phyloP scores from a whole-genome alignment of 1,140 invertebrate genomes.

The Pteromalus puparum region DNA sequence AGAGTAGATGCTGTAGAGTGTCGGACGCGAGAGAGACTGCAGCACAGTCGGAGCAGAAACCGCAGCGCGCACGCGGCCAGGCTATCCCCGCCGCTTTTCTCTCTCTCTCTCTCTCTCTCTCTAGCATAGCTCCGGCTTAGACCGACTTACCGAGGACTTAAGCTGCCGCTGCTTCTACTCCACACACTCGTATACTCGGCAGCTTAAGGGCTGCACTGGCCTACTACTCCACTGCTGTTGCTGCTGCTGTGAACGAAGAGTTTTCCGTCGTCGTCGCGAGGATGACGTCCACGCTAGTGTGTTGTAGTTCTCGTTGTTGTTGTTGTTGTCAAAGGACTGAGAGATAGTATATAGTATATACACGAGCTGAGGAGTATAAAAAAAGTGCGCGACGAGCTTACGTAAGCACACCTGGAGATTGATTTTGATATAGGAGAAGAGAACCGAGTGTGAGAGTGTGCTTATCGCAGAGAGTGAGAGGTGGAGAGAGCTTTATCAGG shows the following conservation, averaged over 20 bases:
- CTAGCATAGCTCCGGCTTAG: slow-evolving; percentile 65
- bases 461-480: not conserved
- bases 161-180: slow-evolving; percentile 55
- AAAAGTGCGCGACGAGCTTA: not conserved
- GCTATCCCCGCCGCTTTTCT: slow-evolving; percentile 66
- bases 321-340: not conserved
- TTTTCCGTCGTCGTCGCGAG: not conserved
- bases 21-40: slow-evolving; percentile 58
- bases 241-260: not conserved
- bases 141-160: slow-evolving; percentile 72
- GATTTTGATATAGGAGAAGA: not conserved
- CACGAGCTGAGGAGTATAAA: no score
- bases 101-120: slow-evolving; percentile 51
- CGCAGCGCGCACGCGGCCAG: slow-evolving; percentile 66
- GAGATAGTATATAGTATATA: not conserved
- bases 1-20: slow-evolving; percentile 54
- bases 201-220: not conserved
- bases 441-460: no score
- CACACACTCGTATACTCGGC: not conserved
- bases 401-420: not conserved
- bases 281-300: not conserved
- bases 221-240: not conserved
- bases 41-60: slow-evolving; percentile 38
- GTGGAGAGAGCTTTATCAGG: not conserved
- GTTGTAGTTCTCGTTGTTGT: not conserved